Conservation (phyloP, 2,797 vertebrate genomes). For the Pseudochaenichthys georgianus region DNA sequence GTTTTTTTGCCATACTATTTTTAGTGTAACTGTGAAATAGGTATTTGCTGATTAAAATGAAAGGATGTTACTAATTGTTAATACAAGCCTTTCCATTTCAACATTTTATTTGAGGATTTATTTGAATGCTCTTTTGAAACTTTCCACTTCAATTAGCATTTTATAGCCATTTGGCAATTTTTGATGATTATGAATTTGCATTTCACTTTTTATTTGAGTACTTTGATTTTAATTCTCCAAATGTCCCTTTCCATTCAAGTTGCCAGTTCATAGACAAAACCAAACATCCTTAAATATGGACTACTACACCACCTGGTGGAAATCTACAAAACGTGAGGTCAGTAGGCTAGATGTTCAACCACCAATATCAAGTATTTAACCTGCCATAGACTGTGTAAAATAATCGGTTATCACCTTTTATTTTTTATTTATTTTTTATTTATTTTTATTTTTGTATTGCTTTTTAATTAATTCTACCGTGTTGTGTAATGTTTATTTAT, state of each 20-base stretch:
- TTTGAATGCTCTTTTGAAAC: background rate
- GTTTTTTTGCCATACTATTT: no score
- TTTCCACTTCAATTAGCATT: background rate
- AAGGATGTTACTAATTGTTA: background rate
- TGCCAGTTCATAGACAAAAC: background rate
- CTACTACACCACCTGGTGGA: no score
- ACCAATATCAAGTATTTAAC: no score
- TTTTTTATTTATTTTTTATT: no score
- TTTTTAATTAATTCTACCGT: no score
- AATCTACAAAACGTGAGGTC: no score
- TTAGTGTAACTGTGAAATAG: background rate
- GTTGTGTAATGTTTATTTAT: no score
- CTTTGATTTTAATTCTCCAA: background rate
- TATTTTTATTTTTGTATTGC: no score
- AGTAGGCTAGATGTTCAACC: no score
- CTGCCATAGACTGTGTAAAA: no score
- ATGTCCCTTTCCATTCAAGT: background rate
- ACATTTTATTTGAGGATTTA: background rate
- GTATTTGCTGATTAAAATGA: background rate
- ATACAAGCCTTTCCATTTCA: background rate
- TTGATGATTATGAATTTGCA: background rate
- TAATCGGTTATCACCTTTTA: no score
- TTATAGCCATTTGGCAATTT: background rate
- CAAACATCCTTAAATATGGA: no score
- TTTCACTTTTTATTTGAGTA: background rate